These are phyloP conservation scores for Blastobasis adustella DNA, from an alignment of 2,888 invertebrate species.

Conservation along the genomic window DNA sequence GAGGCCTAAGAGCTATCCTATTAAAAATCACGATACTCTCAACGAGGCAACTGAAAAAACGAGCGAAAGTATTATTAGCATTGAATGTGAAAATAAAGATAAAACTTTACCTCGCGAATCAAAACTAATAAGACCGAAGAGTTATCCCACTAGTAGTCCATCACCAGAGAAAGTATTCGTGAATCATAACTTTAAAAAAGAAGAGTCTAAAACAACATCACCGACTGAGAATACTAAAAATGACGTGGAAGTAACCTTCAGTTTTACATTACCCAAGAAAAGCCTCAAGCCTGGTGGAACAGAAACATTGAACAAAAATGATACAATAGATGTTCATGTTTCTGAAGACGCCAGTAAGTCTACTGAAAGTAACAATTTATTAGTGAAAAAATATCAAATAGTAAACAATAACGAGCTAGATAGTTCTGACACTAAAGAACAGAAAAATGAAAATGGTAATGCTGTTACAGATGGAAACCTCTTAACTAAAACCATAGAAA, in stretches of 20 bases:
- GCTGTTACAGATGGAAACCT: slow-evolving; percentile 28
- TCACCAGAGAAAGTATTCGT: slow-evolving; percentile 58
- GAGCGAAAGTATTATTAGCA: slow-evolving; percentile 27
- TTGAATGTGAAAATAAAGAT: slow-evolving; percentile 33
- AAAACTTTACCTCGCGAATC: slow-evolving; percentile 46
- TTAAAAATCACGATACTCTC: slow-evolving; percentile 46
- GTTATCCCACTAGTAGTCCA: slow-evolving; percentile 72
- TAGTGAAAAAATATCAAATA: slow-evolving; percentile 55
- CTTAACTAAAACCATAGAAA: slow-evolving; percentile 17
- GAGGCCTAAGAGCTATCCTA: slow-evolving; percentile 77
- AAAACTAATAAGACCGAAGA: slow-evolving; percentile 72
- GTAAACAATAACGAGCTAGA: slow-evolving; percentile 28
- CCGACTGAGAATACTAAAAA: slow-evolving; percentile 36
- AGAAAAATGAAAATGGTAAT: slow-evolving; percentile 33
- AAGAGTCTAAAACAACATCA: slow-evolving; percentile 30
- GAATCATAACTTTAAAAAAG: slow-evolving; percentile 37
- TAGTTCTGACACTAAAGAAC: slow-evolving; percentile 26
- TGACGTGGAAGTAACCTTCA: slow-evolving; percentile 65
- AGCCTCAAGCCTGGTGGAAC: slow-evolving; percentile 23
- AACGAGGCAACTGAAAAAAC: slow-evolving; percentile 35
- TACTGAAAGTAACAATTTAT: slow-evolving; percentile 27
- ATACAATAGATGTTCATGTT: slow-evolving; percentile 20
- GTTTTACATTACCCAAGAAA: slow-evolving; percentile 59
- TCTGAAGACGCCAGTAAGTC: slow-evolving; percentile 22
- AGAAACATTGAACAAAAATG: slow-evolving; percentile 25